Percentiles rank a stretch among this genome's conserved stretches.
phyloP scores from a whole-genome alignment of 1,140 invertebrate species.

The Drosophila sechellia region DNA sequence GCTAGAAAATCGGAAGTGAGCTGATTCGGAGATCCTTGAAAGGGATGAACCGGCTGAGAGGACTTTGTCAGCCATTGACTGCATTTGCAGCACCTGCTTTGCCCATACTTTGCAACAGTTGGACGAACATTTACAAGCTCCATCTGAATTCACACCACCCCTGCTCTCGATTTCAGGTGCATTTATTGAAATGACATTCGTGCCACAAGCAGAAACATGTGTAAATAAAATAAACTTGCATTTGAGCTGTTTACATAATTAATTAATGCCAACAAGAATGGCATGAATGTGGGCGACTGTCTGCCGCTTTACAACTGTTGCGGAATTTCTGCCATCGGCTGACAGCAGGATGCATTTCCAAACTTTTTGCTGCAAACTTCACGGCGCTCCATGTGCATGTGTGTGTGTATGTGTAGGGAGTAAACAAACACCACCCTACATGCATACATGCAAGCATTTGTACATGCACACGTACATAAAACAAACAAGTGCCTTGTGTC shows the following conservation, averaged over 20 bases:
- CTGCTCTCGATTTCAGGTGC: constrained; percentile 14
- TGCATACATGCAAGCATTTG: neutral
- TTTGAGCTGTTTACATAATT: constrained; percentile 81
- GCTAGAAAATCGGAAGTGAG: constrained; percentile 60
- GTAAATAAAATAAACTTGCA: constrained; percentile 82
- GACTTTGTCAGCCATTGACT: constrained; percentile 31
- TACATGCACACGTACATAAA: constrained; percentile 1
- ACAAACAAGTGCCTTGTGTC: constrained; percentile 29
- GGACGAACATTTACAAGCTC: neutral
- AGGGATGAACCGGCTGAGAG: constrained; percentile 12
- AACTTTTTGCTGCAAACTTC: constrained; percentile 59
- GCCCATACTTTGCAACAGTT: constrained; percentile 5
- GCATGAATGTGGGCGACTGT: neutral
- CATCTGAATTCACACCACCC: neutral
- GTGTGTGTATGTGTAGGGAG: constrained; percentile 2
- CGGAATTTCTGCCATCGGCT: neutral
- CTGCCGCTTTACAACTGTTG: neutral
- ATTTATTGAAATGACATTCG: constrained; percentile 46
- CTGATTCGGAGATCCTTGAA: constrained; percentile 17
- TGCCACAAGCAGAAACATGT: constrained; percentile 63
- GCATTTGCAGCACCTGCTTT: constrained; percentile 15
- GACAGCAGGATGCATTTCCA: constrained; percentile 32
- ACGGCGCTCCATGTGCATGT: neutral
- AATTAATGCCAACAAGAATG: constrained; percentile 68
- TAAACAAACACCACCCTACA: neutral